These are phyloP conservation scores for Leptothorax acervorum DNA, from an alignment of 2,888 invertebrate species.

Conservation along the genomic window DNA sequence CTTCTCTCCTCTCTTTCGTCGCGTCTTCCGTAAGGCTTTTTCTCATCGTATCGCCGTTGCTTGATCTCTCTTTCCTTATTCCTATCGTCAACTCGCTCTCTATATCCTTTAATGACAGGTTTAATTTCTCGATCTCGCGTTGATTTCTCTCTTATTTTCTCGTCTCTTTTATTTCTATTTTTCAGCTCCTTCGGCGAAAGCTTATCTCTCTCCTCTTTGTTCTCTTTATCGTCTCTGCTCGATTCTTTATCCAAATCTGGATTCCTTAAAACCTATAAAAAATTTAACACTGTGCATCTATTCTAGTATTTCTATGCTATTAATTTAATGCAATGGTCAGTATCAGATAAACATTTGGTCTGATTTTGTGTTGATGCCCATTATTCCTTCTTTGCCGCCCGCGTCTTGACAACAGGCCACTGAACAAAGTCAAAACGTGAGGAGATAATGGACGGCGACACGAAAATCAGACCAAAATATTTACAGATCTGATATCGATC, in stretches of 20 bases:
- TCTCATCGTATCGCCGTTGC: conserved; percentile 83
- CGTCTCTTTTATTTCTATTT: conserved; percentile 82
- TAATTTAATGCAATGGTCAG: neutral
- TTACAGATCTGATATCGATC: neutral
- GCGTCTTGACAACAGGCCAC: neutral
- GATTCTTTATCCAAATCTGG: conserved; percentile 81
- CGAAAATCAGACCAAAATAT: neutral
- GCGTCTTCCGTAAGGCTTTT: conserved; percentile 78
- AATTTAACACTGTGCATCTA: conserved; percentile 42
- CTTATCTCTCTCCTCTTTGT: conserved; percentile 84
- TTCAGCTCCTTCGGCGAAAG: conserved; percentile 82
- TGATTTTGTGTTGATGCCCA: neutral
- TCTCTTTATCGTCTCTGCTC: conserved; percentile 81
- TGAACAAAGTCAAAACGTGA: neutral
- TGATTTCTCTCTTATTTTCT: conserved; percentile 80
- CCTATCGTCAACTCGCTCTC: conserved; percentile 86
- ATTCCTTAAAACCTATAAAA: conserved; percentile 82
- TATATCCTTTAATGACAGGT: conserved; percentile 83
- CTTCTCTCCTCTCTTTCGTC: conserved; percentile 85
- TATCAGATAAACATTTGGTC: neutral
- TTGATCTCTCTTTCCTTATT: conserved; percentile 82
- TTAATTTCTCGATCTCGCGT: conserved; percentile 86
- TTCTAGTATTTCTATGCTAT: conserved; percentile 1
- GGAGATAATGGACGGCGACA: neutral
- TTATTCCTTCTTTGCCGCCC: neutral